Base-by-base conservation (phyloP, 2,113 vertebrate species). In the human (Homo sapiens) region DNA sequence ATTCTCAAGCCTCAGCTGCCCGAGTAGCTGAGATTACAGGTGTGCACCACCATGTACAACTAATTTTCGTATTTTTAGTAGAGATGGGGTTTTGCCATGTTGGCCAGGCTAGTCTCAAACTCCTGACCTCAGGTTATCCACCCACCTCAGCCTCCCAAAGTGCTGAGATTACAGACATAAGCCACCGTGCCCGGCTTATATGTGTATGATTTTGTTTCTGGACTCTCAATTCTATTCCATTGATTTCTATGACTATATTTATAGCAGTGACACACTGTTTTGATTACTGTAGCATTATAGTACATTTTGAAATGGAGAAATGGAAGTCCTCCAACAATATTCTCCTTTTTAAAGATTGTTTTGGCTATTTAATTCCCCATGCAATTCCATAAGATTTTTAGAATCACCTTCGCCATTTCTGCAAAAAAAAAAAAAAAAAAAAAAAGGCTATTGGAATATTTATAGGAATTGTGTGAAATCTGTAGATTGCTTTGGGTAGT, bases 111-210 rank as follows among this genome's bases (percentile, higher is more conserved):
- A 27, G 61, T 32, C 61, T 64, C 61, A 64, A 64, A 64, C 12
- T 64, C 12, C 27, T 64, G 27, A 64, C 61, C 27, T 64, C 27
- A 64, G 61, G 27, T 64, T 30, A 64, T 64, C 61, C 12, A 6
- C 27, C 61, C 61, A 64, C 61, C 61, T 64, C 61, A 64, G 61
- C 27, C 61, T 64, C 61, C 61, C 61, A 64, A 64, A 64, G 61
- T 6, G 27, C 61, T 32, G 27, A 1, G 12, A 64, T 64, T 64
- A 64, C 5, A 64, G 27, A 64, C 12, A 12, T 64, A 30, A 64
- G 61, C 13, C 27, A 64, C 11, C 2, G 6, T 3, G 61, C 61
- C 12, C 0, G 2, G 27, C 27, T 64, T 32, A 14, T 64, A 30
- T 64, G 61, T 64, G 5, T 64, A 14, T 64, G 61, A 64, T 64